A percentile compares a stretch with the other conserved stretches of the same genome.
These are phyloP conservation scores for Bujurquina vittata DNA, from an alignment of 2,113 vertebrate species.

Conservation along the genomic window DNA sequence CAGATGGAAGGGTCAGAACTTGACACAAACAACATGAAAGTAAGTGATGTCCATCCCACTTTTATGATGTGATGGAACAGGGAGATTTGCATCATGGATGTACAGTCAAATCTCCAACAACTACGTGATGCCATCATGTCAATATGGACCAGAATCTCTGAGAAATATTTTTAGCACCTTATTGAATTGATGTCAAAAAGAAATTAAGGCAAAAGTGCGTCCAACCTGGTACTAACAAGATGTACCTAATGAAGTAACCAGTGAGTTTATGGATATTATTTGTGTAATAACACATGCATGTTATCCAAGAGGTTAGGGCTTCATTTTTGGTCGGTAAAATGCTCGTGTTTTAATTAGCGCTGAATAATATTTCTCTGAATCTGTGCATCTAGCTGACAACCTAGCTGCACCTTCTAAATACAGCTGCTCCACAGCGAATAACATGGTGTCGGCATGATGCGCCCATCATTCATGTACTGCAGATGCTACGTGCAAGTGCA, in stretches of 20 bases:
- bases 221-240: too few relatives aligned
- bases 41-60: background rate
- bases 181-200: too few relatives aligned
- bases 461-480: background rate
- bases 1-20: background rate
- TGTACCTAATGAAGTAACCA: background rate
- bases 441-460: background rate
- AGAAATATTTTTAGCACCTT: too few relatives aligned
- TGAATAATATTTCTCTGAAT: background rate
- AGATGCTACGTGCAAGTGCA: background rate
- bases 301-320: background rate
- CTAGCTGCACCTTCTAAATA: background rate
- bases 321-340: background rate
- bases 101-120: too few relatives aligned
- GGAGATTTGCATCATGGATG: background rate
- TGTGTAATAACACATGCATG: background rate
- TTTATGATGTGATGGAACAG: background rate
- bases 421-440: background rate
- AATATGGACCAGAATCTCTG: too few relatives aligned
- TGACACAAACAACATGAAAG: too few relatives aligned
- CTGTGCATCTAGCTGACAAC: background rate
- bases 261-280: background rate
- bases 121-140: too few relatives aligned
- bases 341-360: background rate
- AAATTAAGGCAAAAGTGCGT: too few relatives aligned